phyloP scores from a whole-genome alignment of 1,140 invertebrate genomes.

The Rhagoletis pomonella region DNA sequence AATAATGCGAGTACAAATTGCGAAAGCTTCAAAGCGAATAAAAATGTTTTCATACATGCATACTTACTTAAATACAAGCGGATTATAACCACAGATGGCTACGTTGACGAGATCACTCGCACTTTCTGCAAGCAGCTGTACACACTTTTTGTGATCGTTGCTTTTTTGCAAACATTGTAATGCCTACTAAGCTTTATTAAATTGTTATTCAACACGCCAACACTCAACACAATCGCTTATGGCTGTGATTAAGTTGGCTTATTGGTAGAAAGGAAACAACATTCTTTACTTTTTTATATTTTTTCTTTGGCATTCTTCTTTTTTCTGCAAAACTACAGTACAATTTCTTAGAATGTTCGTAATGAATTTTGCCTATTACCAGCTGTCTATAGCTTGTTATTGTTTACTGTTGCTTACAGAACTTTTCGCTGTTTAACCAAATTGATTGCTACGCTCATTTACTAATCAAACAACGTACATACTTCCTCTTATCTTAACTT shows the following conservation, averaged over 20 bases:
- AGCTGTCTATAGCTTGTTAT: not conserved
- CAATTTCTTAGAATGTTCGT: not conserved
- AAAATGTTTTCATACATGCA: too few relatives aligned
- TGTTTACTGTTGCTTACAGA: not conserved
- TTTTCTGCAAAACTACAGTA: not conserved
- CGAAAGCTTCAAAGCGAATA: not conserved
- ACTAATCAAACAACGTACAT: not conserved
- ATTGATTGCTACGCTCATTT: conserved; percentile 18
- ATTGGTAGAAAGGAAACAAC: not conserved
- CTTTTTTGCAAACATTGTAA: not conserved
- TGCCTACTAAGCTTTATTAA: not conserved
- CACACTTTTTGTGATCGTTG: not conserved
- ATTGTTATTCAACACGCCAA: not conserved
- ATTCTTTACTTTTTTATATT: not conserved
- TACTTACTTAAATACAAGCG: too few relatives aligned
- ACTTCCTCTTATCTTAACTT: not conserved
- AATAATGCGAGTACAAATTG: not conserved
- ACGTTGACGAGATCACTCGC: not conserved
- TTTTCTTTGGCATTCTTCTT: not conserved
- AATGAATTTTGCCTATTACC: not conserved
- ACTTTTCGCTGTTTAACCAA: not conserved
- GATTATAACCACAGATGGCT: too few relatives aligned
- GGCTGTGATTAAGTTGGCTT: not conserved
- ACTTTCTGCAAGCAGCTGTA: not conserved
- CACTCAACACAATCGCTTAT: conserved; percentile 11